Base-by-base conservation (phyloP, 2,888 invertebrate species). In the Drosophila limbata region DNA sequence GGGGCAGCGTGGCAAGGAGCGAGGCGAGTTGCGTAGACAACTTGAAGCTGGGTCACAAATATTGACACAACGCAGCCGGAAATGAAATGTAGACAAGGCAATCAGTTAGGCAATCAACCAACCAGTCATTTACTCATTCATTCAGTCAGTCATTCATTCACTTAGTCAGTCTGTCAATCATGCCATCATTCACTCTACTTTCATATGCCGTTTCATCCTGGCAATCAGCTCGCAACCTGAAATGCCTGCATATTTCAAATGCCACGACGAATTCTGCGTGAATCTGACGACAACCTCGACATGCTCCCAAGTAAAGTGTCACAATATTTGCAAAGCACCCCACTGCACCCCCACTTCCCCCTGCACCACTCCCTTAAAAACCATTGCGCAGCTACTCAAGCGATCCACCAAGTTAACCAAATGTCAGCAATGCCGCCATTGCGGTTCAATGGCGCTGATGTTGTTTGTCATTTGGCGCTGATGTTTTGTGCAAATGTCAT, bases 371-470 rank as follows among this genome's bases (percentile, higher is more conserved):
- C 10, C n/a, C 37, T 21, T 31, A 4, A 6, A 10, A 40, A 17
- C 60, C 53, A 40, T 47, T 35, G 39, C 19, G 60, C 9, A 19
- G 25, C 52, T 51, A 19, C 59, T 39, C 44, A 44, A 56, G 61
- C 60, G 33, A 37, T 45, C 44, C 44, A 31, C 44, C 44, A 73
- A 63, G 76, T 60, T 63, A 63, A 63, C 55, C 60, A 87, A 81
- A 87, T 87, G 83, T 87, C 81, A 64, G 73, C 61, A 52, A 44
- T 44, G 69, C 75, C 63, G 77, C 62, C 72, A 80, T 80, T 77
- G 84, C 87, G 87, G 84, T 84, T 85, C 88, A 88, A 85, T 85
- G 75, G 77, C 71, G 77, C 62, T 69, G 73, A 77, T 83, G 79
- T 73, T 85, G 79, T 84, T 85, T 81, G 84, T 73, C 81, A 84